Evolutionary conservation across 2,888 invertebrate genomes (phyloP).

Genomic region (Morpho achilles): DNA sequence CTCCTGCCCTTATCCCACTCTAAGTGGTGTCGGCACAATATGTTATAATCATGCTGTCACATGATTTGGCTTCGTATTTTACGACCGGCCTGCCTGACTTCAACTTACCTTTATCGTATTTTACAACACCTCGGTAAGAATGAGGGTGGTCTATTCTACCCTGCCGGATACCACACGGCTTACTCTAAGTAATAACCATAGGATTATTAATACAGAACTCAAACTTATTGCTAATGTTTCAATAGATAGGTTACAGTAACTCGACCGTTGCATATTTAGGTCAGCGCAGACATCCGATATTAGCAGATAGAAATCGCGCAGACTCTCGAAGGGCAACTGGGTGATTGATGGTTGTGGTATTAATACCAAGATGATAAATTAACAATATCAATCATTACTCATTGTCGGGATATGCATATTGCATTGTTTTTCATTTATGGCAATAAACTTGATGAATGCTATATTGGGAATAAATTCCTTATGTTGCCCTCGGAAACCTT

Average conservation of each 20-base stretch:
- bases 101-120: no score
- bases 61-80: no score
- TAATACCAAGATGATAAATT: constrained; percentile 19
- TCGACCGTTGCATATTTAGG: constrained; percentile 26
- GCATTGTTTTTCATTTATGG: constrained; percentile 14
- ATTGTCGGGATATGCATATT: constrained; percentile 18
- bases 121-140: no score
- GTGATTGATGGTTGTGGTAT: constrained; percentile 19
- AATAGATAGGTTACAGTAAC: constrained; percentile 2
- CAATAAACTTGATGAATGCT: constrained; percentile 4
- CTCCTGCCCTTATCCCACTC: no score
- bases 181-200: no score
- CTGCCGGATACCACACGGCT: no score
- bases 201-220: no score
- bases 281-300: constrained; percentile 28
- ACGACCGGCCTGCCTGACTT: no score
- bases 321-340: constrained; percentile 21
- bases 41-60: no score
- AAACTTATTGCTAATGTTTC: background rate
- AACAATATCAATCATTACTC: constrained; percentile 17
- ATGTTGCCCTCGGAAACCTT: background rate
- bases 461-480: background rate
- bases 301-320: constrained; percentile 27
- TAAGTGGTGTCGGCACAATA: no score
- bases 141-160: no score